Conservation (phyloP, 1,140 invertebrate genomes). For the Archivesica marissinica region DNA sequence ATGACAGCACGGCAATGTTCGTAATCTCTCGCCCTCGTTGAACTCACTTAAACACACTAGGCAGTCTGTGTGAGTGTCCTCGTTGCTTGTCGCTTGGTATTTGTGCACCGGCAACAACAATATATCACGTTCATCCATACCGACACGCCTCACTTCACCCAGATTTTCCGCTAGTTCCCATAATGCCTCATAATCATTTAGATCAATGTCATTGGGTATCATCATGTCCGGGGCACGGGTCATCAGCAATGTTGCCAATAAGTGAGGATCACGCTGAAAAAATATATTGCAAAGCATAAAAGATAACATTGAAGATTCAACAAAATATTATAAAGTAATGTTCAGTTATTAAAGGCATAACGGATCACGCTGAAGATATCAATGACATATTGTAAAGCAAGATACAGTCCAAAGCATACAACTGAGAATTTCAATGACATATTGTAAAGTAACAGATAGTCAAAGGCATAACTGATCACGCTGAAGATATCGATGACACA, state of each 20-base stretch:
- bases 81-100: background rate
- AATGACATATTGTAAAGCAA: too few species aligned
- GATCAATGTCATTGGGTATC: constrained; percentile 68
- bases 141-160: constrained; percentile 53
- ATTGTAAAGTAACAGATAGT: too few species aligned
- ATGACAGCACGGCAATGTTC: constrained; percentile 56
- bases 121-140: constrained; percentile 49
- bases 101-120: constrained; percentile 14
- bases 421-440: too few species aligned
- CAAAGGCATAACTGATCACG: too few species aligned
- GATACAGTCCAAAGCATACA: too few species aligned
- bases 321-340: too few species aligned
- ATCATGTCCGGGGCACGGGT: constrained; percentile 63
- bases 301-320: too few species aligned
- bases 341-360: too few species aligned
- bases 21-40: constrained; percentile 9
- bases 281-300: background rate
- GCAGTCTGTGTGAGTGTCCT: constrained; percentile 22
- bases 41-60: constrained; percentile 50
- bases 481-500: too few species aligned
- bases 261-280: constrained; percentile 67
- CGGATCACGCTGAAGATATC: too few species aligned
- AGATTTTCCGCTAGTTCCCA: constrained; percentile 62
- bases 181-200: constrained; percentile 71
- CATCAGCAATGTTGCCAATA: constrained; percentile 66